Percentiles rank a stretch among this genome's conserved stretches.
Evolutionary conservation across 2,797 vertebrate species (phyloP).

Genomic region (Salmo trutta): DNA sequence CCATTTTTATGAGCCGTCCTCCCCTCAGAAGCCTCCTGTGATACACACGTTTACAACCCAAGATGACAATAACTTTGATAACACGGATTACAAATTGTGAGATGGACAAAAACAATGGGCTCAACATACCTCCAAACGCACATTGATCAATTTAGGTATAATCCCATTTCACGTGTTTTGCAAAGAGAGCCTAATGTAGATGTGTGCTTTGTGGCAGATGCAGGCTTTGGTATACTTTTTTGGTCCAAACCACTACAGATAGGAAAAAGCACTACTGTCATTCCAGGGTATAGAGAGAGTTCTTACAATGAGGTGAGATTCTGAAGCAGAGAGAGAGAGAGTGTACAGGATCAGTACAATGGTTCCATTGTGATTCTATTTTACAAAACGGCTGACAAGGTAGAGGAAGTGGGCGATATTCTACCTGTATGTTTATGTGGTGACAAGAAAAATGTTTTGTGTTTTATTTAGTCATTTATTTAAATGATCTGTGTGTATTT

Average conservation of each 20-base stretch:
- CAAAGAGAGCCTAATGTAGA: neutral
- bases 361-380: neutral
- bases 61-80: neutral
- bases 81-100: neutral
- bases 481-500: neutral
- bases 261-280: constrained; percentile 36
- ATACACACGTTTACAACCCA: constrained; percentile 3
- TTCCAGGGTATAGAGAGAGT: constrained; percentile 28
- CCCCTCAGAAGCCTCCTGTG: too few species aligned
- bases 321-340: constrained; percentile 10
- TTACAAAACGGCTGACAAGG: neutral
- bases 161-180: neutral
- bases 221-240: neutral
- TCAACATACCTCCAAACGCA: neutral
- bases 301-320: neutral
- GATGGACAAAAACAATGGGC: neutral
- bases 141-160: neutral
- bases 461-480: neutral
- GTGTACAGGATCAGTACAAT: constrained; percentile 36
- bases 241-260: constrained; percentile 55
- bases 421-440: neutral
- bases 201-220: neutral
- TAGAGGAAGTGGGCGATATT: constrained; percentile 20
- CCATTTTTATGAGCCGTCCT: too few species aligned
- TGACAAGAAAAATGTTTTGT: neutral